Evolutionary conservation across 1,140 invertebrate species (phyloP), one percentile per base, ranked within the genome.

Genomic region (Neodiprion pinetum): DNA sequence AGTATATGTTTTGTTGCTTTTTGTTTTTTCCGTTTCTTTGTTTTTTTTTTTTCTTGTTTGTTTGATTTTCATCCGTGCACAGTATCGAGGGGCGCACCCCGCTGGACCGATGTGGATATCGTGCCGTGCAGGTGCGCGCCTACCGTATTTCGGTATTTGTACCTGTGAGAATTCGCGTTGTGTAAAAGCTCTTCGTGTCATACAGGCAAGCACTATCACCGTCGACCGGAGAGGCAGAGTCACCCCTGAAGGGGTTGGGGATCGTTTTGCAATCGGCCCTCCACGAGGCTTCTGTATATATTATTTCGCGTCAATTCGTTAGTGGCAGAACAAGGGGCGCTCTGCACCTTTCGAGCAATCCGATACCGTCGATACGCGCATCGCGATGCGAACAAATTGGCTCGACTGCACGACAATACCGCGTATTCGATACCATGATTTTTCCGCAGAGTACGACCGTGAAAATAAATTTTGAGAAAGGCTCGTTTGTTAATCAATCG

Each of bases 221-320:
- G 28, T 40, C 2, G 5, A 40, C 2, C 28, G 28, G 28, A 40
- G 28, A 40, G 28, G 28, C 28, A 40, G 28, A 17, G 53, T 9
- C 53, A 61, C n/a, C 53, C 53, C n/a, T 14, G 67, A 14, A 76
- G 67, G 66, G 70, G 72, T 72, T 71, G 75, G 77, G 78, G 77
- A 82, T 82, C 79, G 80, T 82, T 82, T 81, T 72, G 79, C 80
- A 82, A 82, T 82, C 76, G 78, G 69, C 48, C 71, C 53, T 61
- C 11, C 53, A 9, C 53, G 53, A 11, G 74, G 73, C 72, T 48
- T 71, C 61, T 77, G 78, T 82, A 80, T 81, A 79, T 81, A 82
- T 82, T 79, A 79, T 78, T 77, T 72, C 73, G 72, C 74, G 76
- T 79, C 79, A 78, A 82, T 82, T 82, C 79, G 79, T 83, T 83